Conservation (phyloP, 2,888 invertebrate species). For the Noctua pronuba region DNA sequence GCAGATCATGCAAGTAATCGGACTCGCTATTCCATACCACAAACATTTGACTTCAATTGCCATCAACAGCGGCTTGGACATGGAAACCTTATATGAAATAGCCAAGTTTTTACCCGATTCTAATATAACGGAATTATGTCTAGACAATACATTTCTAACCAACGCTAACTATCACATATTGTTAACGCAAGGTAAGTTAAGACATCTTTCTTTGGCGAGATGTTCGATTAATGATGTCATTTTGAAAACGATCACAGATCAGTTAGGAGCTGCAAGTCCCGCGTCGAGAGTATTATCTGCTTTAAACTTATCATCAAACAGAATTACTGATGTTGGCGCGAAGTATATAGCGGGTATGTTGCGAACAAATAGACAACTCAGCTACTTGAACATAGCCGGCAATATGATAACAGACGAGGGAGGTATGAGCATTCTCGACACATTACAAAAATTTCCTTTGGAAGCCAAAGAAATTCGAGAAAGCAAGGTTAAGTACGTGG, state of each 20-base stretch:
- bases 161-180: conserved; percentile 76
- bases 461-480: not conserved
- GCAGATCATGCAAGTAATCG: conserved; percentile 73
- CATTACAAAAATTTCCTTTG: conserved; percentile 58
- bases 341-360: conserved; percentile 72
- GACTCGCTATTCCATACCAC: conserved; percentile 73
- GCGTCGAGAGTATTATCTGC: conserved; percentile 72
- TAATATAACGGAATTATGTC: conserved; percentile 76
- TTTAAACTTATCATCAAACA: conserved; percentile 79
- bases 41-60: conserved; percentile 65
- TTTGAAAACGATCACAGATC: conserved; percentile 70
- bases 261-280: conserved; percentile 68
- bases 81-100: conserved; percentile 73
- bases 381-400: conserved; percentile 79
- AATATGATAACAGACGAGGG: conserved; percentile 79
- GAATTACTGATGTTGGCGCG: conserved; percentile 78
- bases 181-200: conserved; percentile 68
- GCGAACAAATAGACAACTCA: conserved; percentile 75
- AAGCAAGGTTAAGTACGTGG: not conserved
- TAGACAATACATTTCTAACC: conserved; percentile 72
- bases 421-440: conserved; percentile 67
- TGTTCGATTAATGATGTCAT: conserved; percentile 76
- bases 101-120: conserved; percentile 71
- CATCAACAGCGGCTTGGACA: conserved; percentile 72
- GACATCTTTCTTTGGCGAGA: conserved; percentile 76